Conservation (phyloP, 2,888 invertebrate species). For the Agrochola macilenta region DNA sequence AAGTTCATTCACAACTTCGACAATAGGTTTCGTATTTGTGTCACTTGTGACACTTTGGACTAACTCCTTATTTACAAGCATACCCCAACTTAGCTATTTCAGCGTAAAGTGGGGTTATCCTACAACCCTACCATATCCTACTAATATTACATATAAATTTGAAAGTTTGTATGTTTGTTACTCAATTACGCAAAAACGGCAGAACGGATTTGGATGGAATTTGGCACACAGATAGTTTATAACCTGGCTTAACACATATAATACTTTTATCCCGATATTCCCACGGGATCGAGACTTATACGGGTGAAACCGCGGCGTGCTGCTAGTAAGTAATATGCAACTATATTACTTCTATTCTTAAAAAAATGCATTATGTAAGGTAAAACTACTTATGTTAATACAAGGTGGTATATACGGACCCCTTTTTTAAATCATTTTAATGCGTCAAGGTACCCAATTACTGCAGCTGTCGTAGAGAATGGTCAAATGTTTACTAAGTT, state of each 20-base stretch:
- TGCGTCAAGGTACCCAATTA: slow-evolving; percentile 11
- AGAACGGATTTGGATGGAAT: no score
- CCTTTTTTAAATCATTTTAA: slow-evolving; percentile 7
- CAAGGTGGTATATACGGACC: neutral
- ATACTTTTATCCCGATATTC: no score
- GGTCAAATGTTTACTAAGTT: slow-evolving; percentile 5
- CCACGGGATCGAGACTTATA: no score
- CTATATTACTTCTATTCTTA: neutral
- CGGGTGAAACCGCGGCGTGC: no score
- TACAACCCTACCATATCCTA: no score
- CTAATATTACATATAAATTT: no score
- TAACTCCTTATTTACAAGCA: neutral
- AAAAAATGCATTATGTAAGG: neutral
- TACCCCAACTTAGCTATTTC: neutral
- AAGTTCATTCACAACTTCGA: slow-evolving; percentile 21
- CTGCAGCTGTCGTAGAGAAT: slow-evolving; percentile 25
- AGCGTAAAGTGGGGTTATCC: neutral
- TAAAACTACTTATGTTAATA: neutral
- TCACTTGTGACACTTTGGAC: neutral
- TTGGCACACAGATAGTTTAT: no score
- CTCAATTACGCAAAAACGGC: no score
- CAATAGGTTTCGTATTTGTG: neutral
- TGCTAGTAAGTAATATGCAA: neutral
- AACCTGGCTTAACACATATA: no score
- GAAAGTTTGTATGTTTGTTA: no score